phyloP scores from a whole-genome alignment of 1,140 invertebrate species.

The Sarcophaga bullata region DNA sequence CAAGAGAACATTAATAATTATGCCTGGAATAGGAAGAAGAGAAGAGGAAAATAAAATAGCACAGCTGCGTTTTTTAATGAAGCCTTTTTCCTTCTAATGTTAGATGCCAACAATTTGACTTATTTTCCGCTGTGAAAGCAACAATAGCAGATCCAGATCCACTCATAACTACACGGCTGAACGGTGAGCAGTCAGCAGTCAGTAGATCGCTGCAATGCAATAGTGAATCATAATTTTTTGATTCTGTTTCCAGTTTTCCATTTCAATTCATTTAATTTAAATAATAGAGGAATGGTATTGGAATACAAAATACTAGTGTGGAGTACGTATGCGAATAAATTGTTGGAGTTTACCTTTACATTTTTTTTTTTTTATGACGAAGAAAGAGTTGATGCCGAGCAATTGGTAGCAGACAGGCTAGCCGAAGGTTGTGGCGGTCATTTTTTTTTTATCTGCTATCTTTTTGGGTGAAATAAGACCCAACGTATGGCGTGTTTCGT shows the following conservation, averaged over 20 bases:
- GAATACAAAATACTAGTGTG: too few relatives aligned
- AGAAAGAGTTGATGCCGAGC: too few relatives aligned
- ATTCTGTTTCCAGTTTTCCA: background rate
- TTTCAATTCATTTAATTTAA: constrained; percentile 1
- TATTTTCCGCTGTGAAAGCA: background rate
- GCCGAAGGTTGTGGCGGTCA: too few relatives aligned
- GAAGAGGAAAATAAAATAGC: constrained; percentile 46
- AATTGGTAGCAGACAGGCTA: too few relatives aligned
- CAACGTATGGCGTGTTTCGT: background rate
- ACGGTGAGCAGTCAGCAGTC: background rate
- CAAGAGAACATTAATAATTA: background rate
- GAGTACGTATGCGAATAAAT: too few relatives aligned
- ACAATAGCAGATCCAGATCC: background rate
- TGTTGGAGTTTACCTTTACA: too few relatives aligned
- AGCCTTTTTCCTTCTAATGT: constrained; percentile 10
- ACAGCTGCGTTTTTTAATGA: constrained; percentile 14
- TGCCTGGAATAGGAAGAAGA: too few relatives aligned
- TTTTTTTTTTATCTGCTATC: too few relatives aligned
- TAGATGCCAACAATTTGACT: constrained; percentile 1
- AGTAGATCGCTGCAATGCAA: background rate
- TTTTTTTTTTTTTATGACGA: too few relatives aligned
- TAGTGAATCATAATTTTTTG: constrained; percentile 2
- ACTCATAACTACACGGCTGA: background rate
- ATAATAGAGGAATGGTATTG: background rate
- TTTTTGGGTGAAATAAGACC: too few relatives aligned